Conservation (phyloP, 1,140 invertebrate species). For the Caerostris extrusa region DNA sequence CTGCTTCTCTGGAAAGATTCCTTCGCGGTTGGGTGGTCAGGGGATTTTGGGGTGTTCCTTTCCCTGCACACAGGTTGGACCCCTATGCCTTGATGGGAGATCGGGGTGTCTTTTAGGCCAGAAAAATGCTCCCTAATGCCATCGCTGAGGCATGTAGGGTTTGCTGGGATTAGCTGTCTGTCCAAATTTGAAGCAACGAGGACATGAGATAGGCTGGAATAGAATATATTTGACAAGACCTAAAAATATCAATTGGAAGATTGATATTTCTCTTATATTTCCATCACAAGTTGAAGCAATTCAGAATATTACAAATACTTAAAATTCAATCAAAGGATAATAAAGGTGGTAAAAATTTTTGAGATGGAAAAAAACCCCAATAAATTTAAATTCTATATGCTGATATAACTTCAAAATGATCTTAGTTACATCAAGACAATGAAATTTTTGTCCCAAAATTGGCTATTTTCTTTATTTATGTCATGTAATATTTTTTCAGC, state of each 20-base stretch:
- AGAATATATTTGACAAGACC: background rate
- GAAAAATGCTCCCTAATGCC: constrained; percentile 43
- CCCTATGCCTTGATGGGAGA: background rate
- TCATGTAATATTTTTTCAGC: no score
- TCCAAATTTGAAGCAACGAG: background rate
- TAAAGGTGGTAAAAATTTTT: no score
- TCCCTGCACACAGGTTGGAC: constrained; percentile 40
- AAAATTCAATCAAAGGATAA: no score
- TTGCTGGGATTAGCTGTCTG: constrained; percentile 12
- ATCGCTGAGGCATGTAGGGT: background rate
- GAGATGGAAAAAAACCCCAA: no score
- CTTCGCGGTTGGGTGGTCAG: constrained; percentile 54
- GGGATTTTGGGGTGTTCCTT: constrained; percentile 34
- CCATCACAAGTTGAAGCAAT: background rate
- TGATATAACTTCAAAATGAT: no score
- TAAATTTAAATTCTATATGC: no score
- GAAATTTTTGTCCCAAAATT: no score
- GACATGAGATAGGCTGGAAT: background rate
- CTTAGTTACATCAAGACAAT: no score
- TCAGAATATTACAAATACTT: no score
- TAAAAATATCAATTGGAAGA: background rate
- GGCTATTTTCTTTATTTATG: no score
- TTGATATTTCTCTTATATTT: background rate
- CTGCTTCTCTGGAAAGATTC: constrained; percentile 47
- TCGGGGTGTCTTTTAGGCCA: constrained; percentile 27